Base-by-base conservation (phyloP, 2,797 vertebrate genomes). In the Acipenser oxyrinchus region DNA sequence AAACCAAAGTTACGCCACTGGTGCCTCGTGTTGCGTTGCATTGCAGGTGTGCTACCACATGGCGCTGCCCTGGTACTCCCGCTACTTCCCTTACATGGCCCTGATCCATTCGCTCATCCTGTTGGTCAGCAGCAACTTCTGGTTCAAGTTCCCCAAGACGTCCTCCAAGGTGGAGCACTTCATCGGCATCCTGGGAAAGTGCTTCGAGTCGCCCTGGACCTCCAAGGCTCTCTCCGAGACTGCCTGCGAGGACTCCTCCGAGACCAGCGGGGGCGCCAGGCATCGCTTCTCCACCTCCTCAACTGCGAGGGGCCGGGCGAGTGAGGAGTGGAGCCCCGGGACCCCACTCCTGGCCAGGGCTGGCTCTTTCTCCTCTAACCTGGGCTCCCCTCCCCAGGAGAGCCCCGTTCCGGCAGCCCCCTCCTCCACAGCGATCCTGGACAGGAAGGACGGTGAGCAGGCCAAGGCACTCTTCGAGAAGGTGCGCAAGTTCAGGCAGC, bases 171-270 rank as follows among this genome's bases (percentile, higher is more conserved):
- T 93, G 6, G 91, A 93, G 66, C 91, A 91, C 69, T 93, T 93
- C 74, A 75, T 92, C 57, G 75, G 87, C 68, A 84, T 93, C 68
- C 78, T 93, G 67, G 83, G 78, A 23, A 93, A 92, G 76, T 93
- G 91, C 63, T 89, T 88, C 1, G 91, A 93, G 75, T 92, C 89
- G 0, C 92, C 90, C 8, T 93, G 91, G 91, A 93, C 91, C 0
- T 90, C 90, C 55, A 90, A 86, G 53, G 87, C 88, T 0, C 77
- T 93, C 67, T 89, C 88, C 0, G 85, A 82, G 7, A 86, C 91
- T 0, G 89, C 84, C n/a, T 82, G 69, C 67, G 84, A 90, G 74
- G 86, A 89, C 48, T 79, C 71, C 65, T 51, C 75, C 60, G 71
- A 66, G 37, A 49, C 6, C 12, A 10, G 12, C 15, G 64, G 65